phyloP scores from a whole-genome alignment of 2,888 invertebrate genomes.

The Microplitis manilae region DNA sequence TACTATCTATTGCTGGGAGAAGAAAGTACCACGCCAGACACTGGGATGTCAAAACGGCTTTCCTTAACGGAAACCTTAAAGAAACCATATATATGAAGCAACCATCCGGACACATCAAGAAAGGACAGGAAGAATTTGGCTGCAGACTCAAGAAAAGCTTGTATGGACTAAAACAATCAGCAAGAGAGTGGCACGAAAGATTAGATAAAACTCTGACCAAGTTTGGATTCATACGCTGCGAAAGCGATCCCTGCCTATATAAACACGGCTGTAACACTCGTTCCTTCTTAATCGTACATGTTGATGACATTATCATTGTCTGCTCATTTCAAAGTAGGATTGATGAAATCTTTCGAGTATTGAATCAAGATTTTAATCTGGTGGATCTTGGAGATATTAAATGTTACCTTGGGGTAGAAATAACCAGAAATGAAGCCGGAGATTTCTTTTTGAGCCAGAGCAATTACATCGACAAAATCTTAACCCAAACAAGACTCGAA shows the following conservation, averaged over 20 bases:
- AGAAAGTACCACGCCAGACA: constrained; percentile 48
- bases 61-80: constrained; percentile 13
- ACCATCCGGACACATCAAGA: not conserved
- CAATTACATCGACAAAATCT: constrained; percentile 43
- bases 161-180: constrained; percentile 15
- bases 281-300: constrained; percentile 40
- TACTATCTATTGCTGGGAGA: constrained; percentile 50
- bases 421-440: constrained; percentile 36
- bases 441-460: constrained; percentile 42
- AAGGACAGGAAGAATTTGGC: not conserved
- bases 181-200: constrained; percentile 34
- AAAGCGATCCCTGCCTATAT: constrained; percentile 35
- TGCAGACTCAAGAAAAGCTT: not conserved
- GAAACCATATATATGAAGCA: constrained; percentile 53
- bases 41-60: constrained; percentile 55
- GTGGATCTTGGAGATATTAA: constrained; percentile 49
- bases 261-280: constrained; percentile 1
- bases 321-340: constrained; percentile 28
- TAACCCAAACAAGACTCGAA: constrained; percentile 29
- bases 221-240: not conserved
- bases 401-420: constrained; percentile 47
- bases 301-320: constrained; percentile 45
- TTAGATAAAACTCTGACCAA: constrained; percentile 47
- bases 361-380: constrained; percentile 45
- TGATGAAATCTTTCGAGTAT: constrained; percentile 20